Base-by-base conservation (phyloP, 2,888 invertebrate species). In the Petrolisthes cinctipes region DNA sequence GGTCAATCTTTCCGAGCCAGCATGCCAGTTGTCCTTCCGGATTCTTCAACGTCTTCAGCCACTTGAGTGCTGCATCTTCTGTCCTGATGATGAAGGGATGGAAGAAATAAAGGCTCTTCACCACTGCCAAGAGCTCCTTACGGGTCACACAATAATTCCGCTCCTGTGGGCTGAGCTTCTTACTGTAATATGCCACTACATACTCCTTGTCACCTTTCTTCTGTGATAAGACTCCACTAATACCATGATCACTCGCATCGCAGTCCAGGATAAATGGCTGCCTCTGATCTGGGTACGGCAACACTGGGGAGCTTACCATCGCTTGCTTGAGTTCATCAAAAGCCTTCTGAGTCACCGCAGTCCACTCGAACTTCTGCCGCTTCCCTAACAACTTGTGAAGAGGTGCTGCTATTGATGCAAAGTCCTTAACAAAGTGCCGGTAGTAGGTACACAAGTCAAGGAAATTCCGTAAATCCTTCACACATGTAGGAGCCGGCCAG, bases 111-210 rank as follows among this genome's bases (percentile, higher is more conserved):
- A 37, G 20, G 78, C 78, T 78, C 17, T 51, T 14, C 20, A 51
- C 78, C 4, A 78, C 54, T 20, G 11, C 84, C 51, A 61, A 14
- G 23, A 71, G 51, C 54, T 54, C 37, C 37, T 71, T 81, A 11
- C 23, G 54, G 4, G 23, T 54, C 56, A 53, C 51, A 23, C 23
- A 82, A 17, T 66, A 51, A 20, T 79, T 83, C 17, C 53, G 91
- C 80, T 91, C 92, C 81, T 93, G 94, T 17, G 94, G 97, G 96
- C 97, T 98, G 80, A 95, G 97, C 5, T 98, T 99, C 92, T 98
- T 99, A 97, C 94, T 99, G 91, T 94, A 98, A 85, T 94, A 57
- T 37, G 17, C n/a, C n/a, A n/a, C n/a, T n/a, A n/a, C n/a, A n/a
- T n/a, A n/a, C n/a, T n/a, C n/a, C n/a, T n/a, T n/a, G 9, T 71